phyloP scores from a whole-genome alignment of 2,113 vertebrate species.

The Hippoglossus stenolepis region DNA sequence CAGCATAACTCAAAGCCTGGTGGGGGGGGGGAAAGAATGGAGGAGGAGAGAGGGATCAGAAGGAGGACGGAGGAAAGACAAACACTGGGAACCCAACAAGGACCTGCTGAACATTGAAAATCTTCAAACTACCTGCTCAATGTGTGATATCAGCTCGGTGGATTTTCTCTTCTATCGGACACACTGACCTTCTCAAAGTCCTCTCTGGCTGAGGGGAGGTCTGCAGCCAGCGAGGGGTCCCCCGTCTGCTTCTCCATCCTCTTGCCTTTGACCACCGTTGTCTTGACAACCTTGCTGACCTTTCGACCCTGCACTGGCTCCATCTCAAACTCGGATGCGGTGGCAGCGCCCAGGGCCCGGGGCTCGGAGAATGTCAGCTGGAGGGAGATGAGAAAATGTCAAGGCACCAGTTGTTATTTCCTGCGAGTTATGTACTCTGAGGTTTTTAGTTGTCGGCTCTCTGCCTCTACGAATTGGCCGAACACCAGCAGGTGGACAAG shows the following conservation, averaged over 20 bases:
- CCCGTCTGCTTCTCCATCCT: constrained; percentile 91
- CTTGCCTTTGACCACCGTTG: constrained; percentile 90
- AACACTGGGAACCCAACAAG: background rate
- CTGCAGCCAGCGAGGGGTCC: constrained; percentile 88
- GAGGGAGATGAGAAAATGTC: background rate
- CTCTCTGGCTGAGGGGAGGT: constrained; percentile 94
- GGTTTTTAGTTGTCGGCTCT: too few species aligned
- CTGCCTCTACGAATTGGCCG: too few species aligned
- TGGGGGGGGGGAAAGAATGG: background rate
- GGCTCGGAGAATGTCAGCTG: constrained; percentile 90
- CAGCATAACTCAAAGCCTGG: constrained; percentile 92
- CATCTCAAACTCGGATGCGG: constrained; percentile 87
- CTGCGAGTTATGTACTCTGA: too few species aligned
- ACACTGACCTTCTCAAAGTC: constrained; percentile 94
- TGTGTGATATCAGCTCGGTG: background rate
- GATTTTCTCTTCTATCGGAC: background rate
- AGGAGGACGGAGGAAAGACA: background rate
- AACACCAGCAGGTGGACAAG: too few species aligned
- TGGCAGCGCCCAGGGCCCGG: constrained; percentile 65
- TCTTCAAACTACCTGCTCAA: background rate
- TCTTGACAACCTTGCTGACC: constrained; percentile 97
- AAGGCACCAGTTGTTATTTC: background rate
- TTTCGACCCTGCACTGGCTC: constrained; percentile 92
- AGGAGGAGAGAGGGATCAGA: background rate
- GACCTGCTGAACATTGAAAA: background rate